Base-by-base conservation (phyloP, 1,140 invertebrate genomes). In the Mizuhopecten yessoensis region DNA sequence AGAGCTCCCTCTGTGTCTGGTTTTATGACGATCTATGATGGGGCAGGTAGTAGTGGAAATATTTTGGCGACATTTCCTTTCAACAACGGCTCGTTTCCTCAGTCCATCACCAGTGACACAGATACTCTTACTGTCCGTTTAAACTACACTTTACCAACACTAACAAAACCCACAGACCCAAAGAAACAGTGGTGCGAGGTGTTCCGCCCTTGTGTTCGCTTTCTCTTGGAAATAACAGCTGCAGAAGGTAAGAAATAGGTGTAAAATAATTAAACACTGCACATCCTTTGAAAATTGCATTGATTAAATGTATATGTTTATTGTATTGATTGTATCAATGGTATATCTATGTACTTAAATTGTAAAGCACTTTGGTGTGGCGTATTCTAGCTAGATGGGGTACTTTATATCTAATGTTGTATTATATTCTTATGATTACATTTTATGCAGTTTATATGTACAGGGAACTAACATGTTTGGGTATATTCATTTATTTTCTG, bases 41-140 rank as follows among this genome's bases (percentile, higher is more conserved):
- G 94, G 11, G n/a, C 34, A 17, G 36, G 39, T 33, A 33, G 86
- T 0, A 11, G 17, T 15, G 88, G 86, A 0, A 34, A n/a, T 57
- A 23, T 91, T 9, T 39, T 93, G 13, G 87, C 49, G 9, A 42
- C 45, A 1, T 94, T 94, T 86, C 34, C 90, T 3, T 94, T 96
- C 49, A 92, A 94, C n/a, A 96, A 96, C 91, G 95, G 96, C 2
- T 94, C 94, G 2, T 95, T 95, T 45, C 96, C 96, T 23, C 94
- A 96, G 87, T 96, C 95, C 0, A 88, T 96, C 29, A 95, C 95
- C 0, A 94, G 95, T n/a, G 91, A 92, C 11, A 91, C 92, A 10
- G 92, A 94, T 75, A 36, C 23, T 15, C 91, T 96, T 20, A 93
- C 88, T 33, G 92, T 96, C 13, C 75, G 88, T 17, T 94, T 96